phyloP scores from a whole-genome alignment of 1,140 invertebrate genomes.

The Coptotermes formosanus region DNA sequence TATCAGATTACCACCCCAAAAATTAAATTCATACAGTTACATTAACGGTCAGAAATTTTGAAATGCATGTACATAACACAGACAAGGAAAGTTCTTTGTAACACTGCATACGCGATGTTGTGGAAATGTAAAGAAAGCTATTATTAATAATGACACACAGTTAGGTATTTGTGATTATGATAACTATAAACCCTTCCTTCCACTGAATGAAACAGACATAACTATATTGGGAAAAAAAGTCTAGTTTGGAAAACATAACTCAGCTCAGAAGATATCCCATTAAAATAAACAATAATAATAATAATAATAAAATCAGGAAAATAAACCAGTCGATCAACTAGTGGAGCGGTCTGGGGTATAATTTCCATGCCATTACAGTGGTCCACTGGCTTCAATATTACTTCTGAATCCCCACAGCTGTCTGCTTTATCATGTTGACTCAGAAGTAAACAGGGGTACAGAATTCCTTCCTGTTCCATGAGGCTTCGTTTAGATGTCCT shows the following conservation, averaged over 20 bases:
- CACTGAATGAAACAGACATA: constrained; percentile 14
- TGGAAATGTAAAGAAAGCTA: neutral
- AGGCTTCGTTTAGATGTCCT: neutral
- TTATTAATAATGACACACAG: neutral
- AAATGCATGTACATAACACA: constrained; percentile 7
- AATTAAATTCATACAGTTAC: constrained; percentile 20
- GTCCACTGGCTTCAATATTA: neutral
- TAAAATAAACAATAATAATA: constrained; percentile 7
- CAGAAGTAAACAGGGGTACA: neutral
- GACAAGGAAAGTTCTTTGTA: neutral
- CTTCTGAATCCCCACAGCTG: neutral
- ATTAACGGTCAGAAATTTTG: neutral
- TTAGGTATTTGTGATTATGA: constrained; percentile 14
- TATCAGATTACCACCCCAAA: constrained; percentile 11
- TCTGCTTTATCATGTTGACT: neutral
- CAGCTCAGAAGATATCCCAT: neutral
- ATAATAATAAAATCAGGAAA: neutral
- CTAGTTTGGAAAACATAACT: neutral
- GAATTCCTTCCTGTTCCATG: neutral
- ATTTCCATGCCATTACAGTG: neutral
- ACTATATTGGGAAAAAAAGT: neutral
- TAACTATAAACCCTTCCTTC: constrained; percentile 9
- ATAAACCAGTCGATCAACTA: constrained; percentile 11
- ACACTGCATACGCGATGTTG: neutral
- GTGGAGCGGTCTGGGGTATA: neutral